Evolutionary conservation across 2,888 invertebrate genomes (phyloP).

Genomic region (Timema cristinae): DNA sequence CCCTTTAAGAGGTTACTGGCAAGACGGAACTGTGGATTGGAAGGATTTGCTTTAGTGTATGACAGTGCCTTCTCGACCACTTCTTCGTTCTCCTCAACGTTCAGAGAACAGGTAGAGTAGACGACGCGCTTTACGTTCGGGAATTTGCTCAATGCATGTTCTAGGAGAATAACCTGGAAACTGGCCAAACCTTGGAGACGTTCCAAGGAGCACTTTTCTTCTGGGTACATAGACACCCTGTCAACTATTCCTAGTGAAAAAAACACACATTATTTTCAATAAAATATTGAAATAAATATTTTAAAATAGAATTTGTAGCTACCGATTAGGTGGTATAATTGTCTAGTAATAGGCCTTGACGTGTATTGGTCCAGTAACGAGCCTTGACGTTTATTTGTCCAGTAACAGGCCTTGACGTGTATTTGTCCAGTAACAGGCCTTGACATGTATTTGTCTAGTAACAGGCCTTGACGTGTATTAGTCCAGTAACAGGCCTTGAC

Average conservation of each 20-base stretch:
- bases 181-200: conserved; percentile 66
- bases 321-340: too few relatives aligned
- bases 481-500: too few relatives aligned
- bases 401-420: too few relatives aligned
- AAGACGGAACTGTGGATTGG: conserved; percentile 49
- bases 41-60: conserved; percentile 30
- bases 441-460: too few relatives aligned
- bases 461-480: too few relatives aligned
- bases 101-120: conserved; percentile 94
- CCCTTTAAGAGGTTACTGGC: conserved; percentile 56
- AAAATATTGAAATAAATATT: not conserved
- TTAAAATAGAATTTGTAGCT: too few relatives aligned
- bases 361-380: too few relatives aligned
- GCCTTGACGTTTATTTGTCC: too few relatives aligned
- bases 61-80: conserved; percentile 72
- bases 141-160: conserved; percentile 79
- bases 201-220: conserved; percentile 47
- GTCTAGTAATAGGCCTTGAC: not conserved
- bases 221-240: conserved; percentile 42
- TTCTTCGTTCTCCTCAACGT: conserved; percentile 87
- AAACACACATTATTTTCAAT: conserved; percentile 22
- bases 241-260: conserved; percentile 54
- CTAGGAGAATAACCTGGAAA: conserved; percentile 77
- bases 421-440: too few relatives aligned
- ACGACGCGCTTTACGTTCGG: conserved; percentile 80